Conservation (phyloP, 2,888 invertebrate genomes). For the Dilophus febrilis region DNA sequence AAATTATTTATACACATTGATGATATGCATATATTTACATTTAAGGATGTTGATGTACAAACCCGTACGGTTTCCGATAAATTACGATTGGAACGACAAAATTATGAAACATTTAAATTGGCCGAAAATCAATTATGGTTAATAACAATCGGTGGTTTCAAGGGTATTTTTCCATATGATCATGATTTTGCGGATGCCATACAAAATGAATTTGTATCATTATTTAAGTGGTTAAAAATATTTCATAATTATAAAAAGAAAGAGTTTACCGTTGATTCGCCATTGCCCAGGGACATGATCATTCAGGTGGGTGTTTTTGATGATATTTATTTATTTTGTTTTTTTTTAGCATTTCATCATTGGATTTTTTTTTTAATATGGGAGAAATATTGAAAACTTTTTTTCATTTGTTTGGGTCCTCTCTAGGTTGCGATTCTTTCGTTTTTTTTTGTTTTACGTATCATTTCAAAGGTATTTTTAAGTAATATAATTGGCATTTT, state of each 20-base stretch:
- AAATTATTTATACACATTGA: constrained; percentile 39
- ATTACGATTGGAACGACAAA: constrained; percentile 51
- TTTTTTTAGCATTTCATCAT: no score
- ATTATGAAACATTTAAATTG: constrained; percentile 53
- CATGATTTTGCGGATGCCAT: constrained; percentile 78
- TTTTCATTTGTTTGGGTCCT: no score
- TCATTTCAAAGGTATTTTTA: no score
- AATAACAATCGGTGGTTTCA: constrained; percentile 26
- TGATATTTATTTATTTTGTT: no score
- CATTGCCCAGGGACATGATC: constrained; percentile 73
- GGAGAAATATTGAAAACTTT: no score
- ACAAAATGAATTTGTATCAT: constrained; percentile 74
- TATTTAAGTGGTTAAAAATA: constrained; percentile 86
- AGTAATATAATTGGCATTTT: no score
- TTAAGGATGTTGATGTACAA: constrained; percentile 49
- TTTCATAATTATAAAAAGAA: constrained; percentile 56
- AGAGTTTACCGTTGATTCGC: constrained; percentile 48
- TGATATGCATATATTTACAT: constrained; percentile 50
- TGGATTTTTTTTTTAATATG: no score
- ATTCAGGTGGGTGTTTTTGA: constrained; percentile 53
- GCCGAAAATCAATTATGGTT: constrained; percentile 50
- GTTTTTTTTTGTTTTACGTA: no score
- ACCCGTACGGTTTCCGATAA: constrained; percentile 42
- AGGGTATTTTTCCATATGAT: constrained; percentile 66
- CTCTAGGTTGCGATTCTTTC: no score